Evolutionary conservation across 2,888 invertebrate species (phyloP).

Genomic region (Nebria brevicollis): DNA sequence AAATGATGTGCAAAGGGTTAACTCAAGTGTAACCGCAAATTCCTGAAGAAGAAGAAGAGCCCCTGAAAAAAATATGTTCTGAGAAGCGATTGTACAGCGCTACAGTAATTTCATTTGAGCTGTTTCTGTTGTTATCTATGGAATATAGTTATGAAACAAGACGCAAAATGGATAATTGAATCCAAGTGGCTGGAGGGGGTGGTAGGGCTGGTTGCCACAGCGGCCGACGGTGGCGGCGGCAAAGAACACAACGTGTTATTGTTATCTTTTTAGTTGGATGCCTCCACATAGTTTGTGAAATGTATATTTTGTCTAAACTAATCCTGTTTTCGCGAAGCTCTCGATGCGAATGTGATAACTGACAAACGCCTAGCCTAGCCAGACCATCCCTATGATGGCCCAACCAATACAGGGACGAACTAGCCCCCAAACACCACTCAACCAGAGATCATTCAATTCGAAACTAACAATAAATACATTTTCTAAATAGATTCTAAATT

Average conservation of each 20-base stretch:
- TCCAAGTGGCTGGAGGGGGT: conserved; percentile 23
- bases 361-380: conserved; percentile 28
- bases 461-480: not conserved
- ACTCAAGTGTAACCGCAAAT: not conserved
- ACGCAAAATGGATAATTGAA: conserved; percentile 39
- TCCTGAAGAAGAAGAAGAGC: not conserved
- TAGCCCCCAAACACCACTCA: not conserved
- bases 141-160: not conserved
- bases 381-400: not conserved
- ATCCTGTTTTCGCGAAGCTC: conserved; percentile 54
- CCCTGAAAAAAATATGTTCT: not conserved
- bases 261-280: conserved; percentile 60
- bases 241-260: conserved; percentile 30
- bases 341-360: conserved; percentile 50
- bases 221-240: not conserved
- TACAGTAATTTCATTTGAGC: not conserved
- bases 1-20: not conserved
- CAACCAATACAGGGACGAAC: conserved; percentile 44
- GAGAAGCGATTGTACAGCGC: not conserved
- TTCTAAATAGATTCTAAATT: no score
- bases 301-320: conserved; percentile 56
- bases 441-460: not conserved
- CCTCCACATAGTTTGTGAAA: conserved; percentile 57
- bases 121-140: not conserved
- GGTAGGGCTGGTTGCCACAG: not conserved